phyloP scores from a whole-genome alignment of 2,888 invertebrate genomes.

The Callimorpha dominula region DNA sequence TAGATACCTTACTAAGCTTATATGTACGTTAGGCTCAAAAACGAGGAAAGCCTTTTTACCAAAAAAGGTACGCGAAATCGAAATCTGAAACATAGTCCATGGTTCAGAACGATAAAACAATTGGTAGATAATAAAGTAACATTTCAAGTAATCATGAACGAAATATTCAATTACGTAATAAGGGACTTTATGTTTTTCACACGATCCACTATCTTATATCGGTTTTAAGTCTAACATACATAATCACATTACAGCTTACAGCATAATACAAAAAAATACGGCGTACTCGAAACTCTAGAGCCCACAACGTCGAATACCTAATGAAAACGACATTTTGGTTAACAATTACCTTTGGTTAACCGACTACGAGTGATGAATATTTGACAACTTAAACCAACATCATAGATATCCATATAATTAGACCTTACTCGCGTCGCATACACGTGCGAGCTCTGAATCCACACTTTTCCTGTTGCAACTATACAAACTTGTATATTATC shows the following conservation, averaged over 20 bases:
- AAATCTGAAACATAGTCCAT: neutral
- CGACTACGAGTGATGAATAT: slow-evolving; percentile 59
- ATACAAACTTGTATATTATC: slow-evolving; percentile 45
- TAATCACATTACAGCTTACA: slow-evolving; percentile 35
- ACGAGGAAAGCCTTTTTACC: slow-evolving; percentile 20
- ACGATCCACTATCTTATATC: slow-evolving; percentile 10
- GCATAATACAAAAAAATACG: slow-evolving; percentile 46
- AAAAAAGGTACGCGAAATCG: slow-evolving; percentile 15
- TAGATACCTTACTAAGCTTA: slow-evolving; percentile 18
- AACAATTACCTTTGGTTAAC: slow-evolving; percentile 67
- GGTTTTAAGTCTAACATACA: slow-evolving; percentile 36
- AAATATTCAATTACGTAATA: slow-evolving; percentile 13
- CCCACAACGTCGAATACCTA: slow-evolving; percentile 60
- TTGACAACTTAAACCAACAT: slow-evolving; percentile 47
- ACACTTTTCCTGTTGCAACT: slow-evolving; percentile 48
- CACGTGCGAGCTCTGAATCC: slow-evolving; percentile 56
- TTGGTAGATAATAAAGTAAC: slow-evolving; percentile 5
- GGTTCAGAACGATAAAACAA: neutral
- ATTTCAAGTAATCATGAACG: slow-evolving; percentile 13
- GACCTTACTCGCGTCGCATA: slow-evolving; percentile 43
- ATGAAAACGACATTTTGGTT: slow-evolving; percentile 66
- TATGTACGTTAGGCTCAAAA: slow-evolving; percentile 32
- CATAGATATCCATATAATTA: slow-evolving; percentile 44
- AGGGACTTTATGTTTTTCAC: slow-evolving; percentile 9
- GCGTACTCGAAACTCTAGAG: slow-evolving; percentile 46